These are phyloP conservation scores for Anthonomus grandis DNA, from an alignment of 1,140 invertebrate genomes.

Conservation along the genomic window DNA sequence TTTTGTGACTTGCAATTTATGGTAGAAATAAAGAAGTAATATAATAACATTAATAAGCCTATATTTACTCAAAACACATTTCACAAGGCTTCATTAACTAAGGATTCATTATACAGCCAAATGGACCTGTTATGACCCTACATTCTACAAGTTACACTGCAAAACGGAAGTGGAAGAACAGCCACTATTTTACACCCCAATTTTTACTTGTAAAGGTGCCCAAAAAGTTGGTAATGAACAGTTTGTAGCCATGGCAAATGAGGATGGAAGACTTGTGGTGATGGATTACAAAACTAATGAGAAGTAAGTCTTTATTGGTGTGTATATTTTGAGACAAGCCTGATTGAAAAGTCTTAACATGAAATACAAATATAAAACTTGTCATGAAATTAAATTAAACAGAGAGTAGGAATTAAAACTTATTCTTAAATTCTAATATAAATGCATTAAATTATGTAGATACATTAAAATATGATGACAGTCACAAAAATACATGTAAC, in stretches of 20 bases:
- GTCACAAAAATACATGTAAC: too few relatives aligned
- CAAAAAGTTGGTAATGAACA: constrained; percentile 54
- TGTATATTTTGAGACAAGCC: too few relatives aligned
- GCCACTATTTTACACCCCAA: constrained; percentile 47
- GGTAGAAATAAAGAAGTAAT: too few relatives aligned
- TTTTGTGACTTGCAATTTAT: too few relatives aligned
- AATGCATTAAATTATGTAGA: too few relatives aligned
- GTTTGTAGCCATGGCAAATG: constrained; percentile 76
- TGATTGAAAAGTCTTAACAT: too few relatives aligned
- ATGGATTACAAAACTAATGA: constrained; percentile 50
- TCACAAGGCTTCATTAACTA: background rate
- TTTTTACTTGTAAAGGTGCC: constrained; percentile 64
- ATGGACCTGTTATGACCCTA: constrained; percentile 20
- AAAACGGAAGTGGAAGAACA: constrained; percentile 4
- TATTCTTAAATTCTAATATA: too few relatives aligned
- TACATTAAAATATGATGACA: too few relatives aligned
- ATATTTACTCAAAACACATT: background rate
- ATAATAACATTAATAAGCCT: too few relatives aligned
- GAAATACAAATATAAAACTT: too few relatives aligned
- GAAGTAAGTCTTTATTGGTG: constrained; percentile 27
- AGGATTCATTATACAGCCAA: constrained; percentile 11
- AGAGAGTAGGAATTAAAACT: too few relatives aligned
- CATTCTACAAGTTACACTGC: constrained; percentile 18
- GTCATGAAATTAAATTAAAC: too few relatives aligned
- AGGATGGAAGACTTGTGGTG: constrained; percentile 73